A percentile compares a stretch with the other conserved stretches of the same genome.
These are phyloP conservation scores for Cyaniris semiargus DNA, from an alignment of 2,888 invertebrate species.

Conservation along the genomic window DNA sequence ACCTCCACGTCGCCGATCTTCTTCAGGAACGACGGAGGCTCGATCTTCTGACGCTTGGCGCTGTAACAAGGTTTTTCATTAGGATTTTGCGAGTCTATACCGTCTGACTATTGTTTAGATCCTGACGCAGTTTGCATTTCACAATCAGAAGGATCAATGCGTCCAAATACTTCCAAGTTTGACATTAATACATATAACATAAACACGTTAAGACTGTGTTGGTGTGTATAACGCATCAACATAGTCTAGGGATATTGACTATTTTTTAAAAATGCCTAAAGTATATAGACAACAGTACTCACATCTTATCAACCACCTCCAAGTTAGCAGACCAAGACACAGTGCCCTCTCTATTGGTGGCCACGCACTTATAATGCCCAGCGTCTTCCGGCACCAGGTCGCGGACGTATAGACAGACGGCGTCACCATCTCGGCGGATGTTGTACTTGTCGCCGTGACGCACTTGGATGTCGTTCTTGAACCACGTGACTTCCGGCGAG, in stretches of 20 bases:
- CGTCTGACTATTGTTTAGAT: no score
- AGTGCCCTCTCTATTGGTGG: conserved; percentile 89
- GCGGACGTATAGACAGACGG: conserved; percentile 86
- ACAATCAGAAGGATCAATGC: no score
- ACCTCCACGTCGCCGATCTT: conserved; percentile 93
- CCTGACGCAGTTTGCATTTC: no score
- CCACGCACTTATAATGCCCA: conserved; percentile 88
- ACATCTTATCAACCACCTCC: conserved; percentile 92
- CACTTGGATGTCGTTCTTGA: conserved; percentile 88
- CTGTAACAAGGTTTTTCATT: not conserved
- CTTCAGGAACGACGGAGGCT: conserved; percentile 93
- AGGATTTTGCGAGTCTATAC: no score
- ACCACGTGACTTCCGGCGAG: conserved; percentile 92
- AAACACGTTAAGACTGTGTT: no score
- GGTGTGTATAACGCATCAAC: no score
- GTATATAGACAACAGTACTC: conserved; percentile 60
- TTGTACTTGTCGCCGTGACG: conserved; percentile 86
- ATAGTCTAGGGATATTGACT: no score
- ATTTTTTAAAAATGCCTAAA: no score
- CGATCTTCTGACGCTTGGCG: conserved; percentile 86
- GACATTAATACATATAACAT: no score
- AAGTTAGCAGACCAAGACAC: conserved; percentile 87
- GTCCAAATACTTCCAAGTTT: no score
- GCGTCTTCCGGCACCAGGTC: conserved; percentile 85
- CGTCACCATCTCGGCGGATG: conserved; percentile 88